phyloP scores from a whole-genome alignment of 2,888 invertebrate species.

The Cheilosia grossa region DNA sequence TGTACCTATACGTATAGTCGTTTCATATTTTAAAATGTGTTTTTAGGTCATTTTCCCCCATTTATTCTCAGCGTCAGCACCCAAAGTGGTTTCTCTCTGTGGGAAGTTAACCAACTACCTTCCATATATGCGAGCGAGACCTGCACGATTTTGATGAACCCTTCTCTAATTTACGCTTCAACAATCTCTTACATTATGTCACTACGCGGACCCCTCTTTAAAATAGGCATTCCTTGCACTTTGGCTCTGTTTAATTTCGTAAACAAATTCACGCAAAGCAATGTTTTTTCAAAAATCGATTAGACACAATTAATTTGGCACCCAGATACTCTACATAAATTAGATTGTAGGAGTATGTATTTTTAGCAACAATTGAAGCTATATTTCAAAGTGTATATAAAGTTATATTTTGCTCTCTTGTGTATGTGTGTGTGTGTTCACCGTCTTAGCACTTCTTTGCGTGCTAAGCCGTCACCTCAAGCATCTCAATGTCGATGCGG shows the following conservation, averaged over 20 bases:
- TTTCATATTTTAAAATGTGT: constrained; percentile 67
- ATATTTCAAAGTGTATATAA: neutral
- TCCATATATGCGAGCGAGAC: constrained; percentile 36
- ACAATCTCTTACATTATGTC: constrained; percentile 51
- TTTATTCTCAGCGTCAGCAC: constrained; percentile 47
- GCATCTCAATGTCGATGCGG: constrained; percentile 51
- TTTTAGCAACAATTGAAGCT: too few species aligned
- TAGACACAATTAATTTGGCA: neutral
- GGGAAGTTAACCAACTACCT: constrained; percentile 45
- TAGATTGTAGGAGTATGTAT: too few species aligned
- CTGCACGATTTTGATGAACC: constrained; percentile 67
- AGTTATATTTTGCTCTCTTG: neutral
- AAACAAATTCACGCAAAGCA: neutral
- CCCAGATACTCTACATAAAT: neutral
- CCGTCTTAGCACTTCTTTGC: constrained; percentile 36
- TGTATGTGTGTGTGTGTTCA: neutral
- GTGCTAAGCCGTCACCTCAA: constrained; percentile 57
- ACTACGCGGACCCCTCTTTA: constrained; percentile 38
- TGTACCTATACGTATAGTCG: constrained; percentile 2
- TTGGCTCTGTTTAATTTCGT: neutral
- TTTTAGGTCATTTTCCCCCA: constrained; percentile 74
- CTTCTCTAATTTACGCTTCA: constrained; percentile 70
- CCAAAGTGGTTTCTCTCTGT: constrained; percentile 63
- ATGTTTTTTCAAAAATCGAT: constrained; percentile 29
- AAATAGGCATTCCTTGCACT: neutral